Conservation (phyloP, 2,113 vertebrate genomes). For the Pedetes capensis region DNA sequence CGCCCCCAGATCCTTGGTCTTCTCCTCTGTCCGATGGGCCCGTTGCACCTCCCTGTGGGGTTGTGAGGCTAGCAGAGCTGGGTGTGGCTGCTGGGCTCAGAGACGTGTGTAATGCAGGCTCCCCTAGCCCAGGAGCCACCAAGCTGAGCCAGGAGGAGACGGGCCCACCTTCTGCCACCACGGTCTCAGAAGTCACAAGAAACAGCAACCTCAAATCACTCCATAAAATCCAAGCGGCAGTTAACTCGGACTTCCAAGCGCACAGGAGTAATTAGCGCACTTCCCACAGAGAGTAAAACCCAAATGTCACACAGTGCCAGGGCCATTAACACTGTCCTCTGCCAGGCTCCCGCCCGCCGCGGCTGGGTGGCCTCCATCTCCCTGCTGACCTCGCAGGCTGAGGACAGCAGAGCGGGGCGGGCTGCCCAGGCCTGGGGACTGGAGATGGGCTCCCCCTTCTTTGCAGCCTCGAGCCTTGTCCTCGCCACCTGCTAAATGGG, state of each 20-base stretch:
- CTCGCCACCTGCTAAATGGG: background rate
- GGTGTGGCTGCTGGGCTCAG: background rate
- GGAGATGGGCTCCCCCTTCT: accelerated
- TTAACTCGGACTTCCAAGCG: background rate
- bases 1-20: background rate
- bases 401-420: background rate
- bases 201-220: constrained; percentile 35
- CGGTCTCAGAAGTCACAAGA: background rate
- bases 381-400: background rate
- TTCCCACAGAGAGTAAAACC: constrained; percentile 73
- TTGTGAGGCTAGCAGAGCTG: background rate
- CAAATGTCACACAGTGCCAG: constrained; percentile 76
- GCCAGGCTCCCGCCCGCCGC: accelerated
- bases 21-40: background rate
- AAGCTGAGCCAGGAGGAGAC: accelerated
- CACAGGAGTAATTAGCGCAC: constrained; percentile 69
- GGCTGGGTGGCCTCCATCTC: background rate
- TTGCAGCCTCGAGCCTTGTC: background rate
- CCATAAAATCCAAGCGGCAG: constrained; percentile 59
- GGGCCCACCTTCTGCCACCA: accelerated
- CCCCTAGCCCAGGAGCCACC: accelerated
- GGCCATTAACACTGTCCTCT: background rate
- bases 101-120: accelerated
- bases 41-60: accelerated
- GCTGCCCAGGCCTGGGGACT: background rate